Conservation (phyloP, 2,888 invertebrate species). For the Yponomeuta sedellus region DNA sequence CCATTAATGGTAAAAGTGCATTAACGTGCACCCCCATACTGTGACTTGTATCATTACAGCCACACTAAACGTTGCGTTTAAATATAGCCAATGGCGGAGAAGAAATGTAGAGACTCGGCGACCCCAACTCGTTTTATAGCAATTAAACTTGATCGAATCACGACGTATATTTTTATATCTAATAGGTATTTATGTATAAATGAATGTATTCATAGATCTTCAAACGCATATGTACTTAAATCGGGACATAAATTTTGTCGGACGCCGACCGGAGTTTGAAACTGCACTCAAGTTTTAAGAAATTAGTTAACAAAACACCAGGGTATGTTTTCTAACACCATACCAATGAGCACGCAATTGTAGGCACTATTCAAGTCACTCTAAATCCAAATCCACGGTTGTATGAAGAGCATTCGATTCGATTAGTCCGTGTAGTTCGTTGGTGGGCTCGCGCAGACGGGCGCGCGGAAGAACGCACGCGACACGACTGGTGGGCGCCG, state of each 20-base stretch:
- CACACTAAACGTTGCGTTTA: constrained; percentile 1
- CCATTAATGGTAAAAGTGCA: not conserved
- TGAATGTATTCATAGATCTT: not conserved
- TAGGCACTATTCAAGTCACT: constrained; percentile 44
- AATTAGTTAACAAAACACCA: constrained; percentile 19
- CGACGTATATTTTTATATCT: not conserved
- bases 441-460: constrained; percentile 36
- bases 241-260: constrained; percentile 26
- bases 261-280: constrained; percentile 42
- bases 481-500: constrained; percentile 43
- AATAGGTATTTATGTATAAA: not conserved
- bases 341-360: constrained; percentile 17
- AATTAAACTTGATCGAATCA: constrained; percentile 11
- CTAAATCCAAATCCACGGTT: constrained; percentile 34
- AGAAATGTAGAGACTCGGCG: not conserved
- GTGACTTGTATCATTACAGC: constrained; percentile 5
- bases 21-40: constrained; percentile 10
- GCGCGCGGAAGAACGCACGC: constrained; percentile 64
- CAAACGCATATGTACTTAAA: not conserved
- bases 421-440: constrained; percentile 38
- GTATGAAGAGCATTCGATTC: constrained; percentile 45
- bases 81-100: constrained; percentile 8
- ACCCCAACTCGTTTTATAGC: constrained; percentile 6
- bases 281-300: constrained; percentile 29
- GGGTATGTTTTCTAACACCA: not conserved